Evolutionary conservation across 2,113 vertebrate genomes (phyloP), one percentile per base, ranked within the genome.

Genomic region (Apteryx owenii): DNA sequence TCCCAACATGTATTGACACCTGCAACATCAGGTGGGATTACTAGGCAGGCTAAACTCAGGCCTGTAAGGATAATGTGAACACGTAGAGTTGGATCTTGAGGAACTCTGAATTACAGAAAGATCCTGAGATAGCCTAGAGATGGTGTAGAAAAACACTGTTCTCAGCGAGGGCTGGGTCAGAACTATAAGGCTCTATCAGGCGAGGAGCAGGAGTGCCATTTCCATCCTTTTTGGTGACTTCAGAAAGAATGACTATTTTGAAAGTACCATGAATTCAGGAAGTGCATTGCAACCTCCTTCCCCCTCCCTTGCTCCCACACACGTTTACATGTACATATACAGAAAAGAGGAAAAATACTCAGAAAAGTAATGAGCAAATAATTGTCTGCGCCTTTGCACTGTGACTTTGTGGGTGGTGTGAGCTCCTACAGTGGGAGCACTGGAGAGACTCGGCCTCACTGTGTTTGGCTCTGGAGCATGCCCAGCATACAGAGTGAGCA

Each of bases 321-420:
- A 18, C 5, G 9, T 58, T 53, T 42, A 51, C 19, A 29, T 1
- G 0, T 50, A 31, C 5, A 1, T 25, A 18, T 53, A 33, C 33
- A 69, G 81, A 90, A 83, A 83, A 26, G 28, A 65, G 73, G 17
- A 60, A 20, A 25, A 72, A 68, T 21, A 69, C 42, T 53, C 54
- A 33, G 54, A 79, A 46, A 93, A 79, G 28, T 53, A 53, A 58
- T 0, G 2, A 73, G 61, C 61, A 58, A 83, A 40, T 9, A 23
- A 8, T 10, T 15, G 42, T 44, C 29, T 69, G 14, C 36, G 22
- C 0, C 0, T 78, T 69, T 82, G 48, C 53, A 68, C 48, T 4
- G 2, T 11, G 26, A 6, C n/a, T 58, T 68, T 6, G 44, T 20
- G 23, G 33, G 17, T 40, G 21, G 42, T 51, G 48, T 12, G 54